Conservation (phyloP, 2,888 invertebrate genomes). For the Sarcophaga caerulescens region DNA sequence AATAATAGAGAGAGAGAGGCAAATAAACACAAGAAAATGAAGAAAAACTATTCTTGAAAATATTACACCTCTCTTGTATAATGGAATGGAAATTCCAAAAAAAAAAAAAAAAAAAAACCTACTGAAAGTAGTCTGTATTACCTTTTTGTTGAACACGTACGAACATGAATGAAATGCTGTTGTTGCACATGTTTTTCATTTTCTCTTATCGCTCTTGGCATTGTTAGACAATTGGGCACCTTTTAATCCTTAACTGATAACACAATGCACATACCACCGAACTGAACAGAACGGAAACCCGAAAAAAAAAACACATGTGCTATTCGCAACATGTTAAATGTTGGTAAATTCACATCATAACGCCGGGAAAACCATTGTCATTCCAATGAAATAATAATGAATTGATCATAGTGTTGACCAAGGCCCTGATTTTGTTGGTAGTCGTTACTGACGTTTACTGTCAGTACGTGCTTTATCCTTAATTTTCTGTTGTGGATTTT, state of each 20-base stretch:
- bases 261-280: conserved; percentile 21
- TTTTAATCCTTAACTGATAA: conserved; percentile 50
- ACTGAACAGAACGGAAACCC: neutral
- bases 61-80: conserved; percentile 37
- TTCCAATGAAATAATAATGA: too few species aligned
- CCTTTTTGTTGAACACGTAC: neutral
- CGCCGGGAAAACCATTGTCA: neutral
- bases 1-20: neutral
- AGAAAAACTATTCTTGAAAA: conserved; percentile 11
- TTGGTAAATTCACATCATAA: neutral
- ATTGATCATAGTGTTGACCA: neutral
- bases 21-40: neutral
- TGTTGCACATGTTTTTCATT: conserved; percentile 41
- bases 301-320: conserved; percentile 1
- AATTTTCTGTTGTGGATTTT: conserved; percentile 1
- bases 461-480: conserved; percentile 33
- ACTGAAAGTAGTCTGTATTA: neutral
- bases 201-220: conserved; percentile 8
- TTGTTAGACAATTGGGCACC: neutral
- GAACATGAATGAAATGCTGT: neutral
- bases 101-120: too few species aligned
- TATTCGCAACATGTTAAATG: conserved; percentile 10
- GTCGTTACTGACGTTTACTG: neutral
- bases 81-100: conserved; percentile 18
- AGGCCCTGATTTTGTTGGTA: conserved; percentile 5